Percentiles rank a stretch among this genome's conserved stretches.
These are phyloP conservation scores for Darevskia mixta DNA, from an alignment of 2,797 vertebrate genomes.

Conservation along the genomic window DNA sequence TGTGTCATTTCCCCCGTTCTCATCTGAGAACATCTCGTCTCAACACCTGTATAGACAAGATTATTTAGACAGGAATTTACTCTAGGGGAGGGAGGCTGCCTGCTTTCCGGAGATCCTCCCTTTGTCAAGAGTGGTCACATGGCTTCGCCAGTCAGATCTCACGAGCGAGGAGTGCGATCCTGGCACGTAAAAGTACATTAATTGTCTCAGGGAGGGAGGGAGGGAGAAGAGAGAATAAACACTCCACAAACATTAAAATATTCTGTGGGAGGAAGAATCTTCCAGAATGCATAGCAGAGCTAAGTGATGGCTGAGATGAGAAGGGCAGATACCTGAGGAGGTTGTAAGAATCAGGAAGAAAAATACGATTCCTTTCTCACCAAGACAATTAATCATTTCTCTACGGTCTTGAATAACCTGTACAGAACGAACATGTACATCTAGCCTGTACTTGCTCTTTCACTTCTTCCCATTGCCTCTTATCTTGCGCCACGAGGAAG, in stretches of 20 bases:
- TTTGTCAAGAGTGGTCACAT: constrained; percentile 63
- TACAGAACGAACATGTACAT: constrained; percentile 1
- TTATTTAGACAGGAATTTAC: constrained; percentile 60
- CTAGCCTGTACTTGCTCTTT: constrained; percentile 38
- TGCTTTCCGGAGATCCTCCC: constrained; percentile 59
- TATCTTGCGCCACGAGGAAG: not conserved
- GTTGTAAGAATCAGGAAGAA: not conserved
- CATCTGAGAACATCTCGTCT: constrained; percentile 48
- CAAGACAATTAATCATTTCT: constrained; percentile 23
- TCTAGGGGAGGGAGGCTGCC: constrained; percentile 28
- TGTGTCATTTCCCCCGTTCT: constrained; percentile 51
- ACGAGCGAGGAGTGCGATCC: constrained; percentile 58
- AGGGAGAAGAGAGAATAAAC: constrained; percentile 14
- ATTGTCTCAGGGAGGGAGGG: constrained; percentile 16
- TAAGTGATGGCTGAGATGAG: not conserved
- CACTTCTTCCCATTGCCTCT: not conserved
- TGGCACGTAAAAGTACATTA: constrained; percentile 48
- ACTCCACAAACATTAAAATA: not conserved
- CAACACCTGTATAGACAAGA: constrained; percentile 74
- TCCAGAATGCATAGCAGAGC: constrained; percentile 8
- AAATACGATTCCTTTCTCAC: not conserved
- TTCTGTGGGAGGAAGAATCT: constrained; percentile 27
- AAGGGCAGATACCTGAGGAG: constrained; percentile 17
- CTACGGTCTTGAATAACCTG: constrained; percentile 7
- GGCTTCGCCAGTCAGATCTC: constrained; percentile 33